Percentiles rank a stretch among this genome's conserved stretches.
phyloP scores from a whole-genome alignment of 1,140 invertebrate genomes.

The Drosophila repleta region DNA sequence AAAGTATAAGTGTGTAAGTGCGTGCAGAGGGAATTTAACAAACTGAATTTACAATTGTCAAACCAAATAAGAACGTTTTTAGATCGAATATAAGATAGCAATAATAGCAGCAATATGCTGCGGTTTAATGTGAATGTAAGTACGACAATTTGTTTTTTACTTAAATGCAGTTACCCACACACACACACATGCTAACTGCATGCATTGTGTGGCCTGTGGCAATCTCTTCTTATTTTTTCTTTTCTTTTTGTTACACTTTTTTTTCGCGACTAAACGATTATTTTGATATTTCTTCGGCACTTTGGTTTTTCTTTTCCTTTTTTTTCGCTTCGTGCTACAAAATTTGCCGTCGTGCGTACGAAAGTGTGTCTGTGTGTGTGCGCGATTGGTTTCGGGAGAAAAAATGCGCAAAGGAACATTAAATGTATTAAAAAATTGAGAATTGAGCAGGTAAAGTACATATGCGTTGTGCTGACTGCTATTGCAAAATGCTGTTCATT shows the following conservation, averaged over 20 bases:
- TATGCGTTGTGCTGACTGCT: slow-evolving; percentile 12
- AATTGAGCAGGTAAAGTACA: slow-evolving; percentile 13
- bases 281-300: slow-evolving; percentile 44
- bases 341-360: slow-evolving; percentile 19
- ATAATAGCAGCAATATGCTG: slow-evolving; percentile 65
- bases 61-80: slow-evolving; percentile 48
- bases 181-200: slow-evolving; percentile 35
- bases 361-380: no score
- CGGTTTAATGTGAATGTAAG: slow-evolving; percentile 56
- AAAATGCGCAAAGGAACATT: slow-evolving; percentile 33
- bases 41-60: slow-evolving; percentile 41
- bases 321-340: slow-evolving; percentile 47
- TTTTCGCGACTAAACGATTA: slow-evolving; percentile 56
- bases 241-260: slow-evolving; percentile 45
- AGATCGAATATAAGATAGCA: slow-evolving; percentile 28
- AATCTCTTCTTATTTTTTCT: slow-evolving; percentile 46
- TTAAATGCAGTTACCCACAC: slow-evolving; percentile 41
- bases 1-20: slow-evolving; percentile 43
- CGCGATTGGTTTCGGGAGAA: slow-evolving; percentile 14
- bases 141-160: slow-evolving; percentile 38
- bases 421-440: slow-evolving; percentile 19
- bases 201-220: slow-evolving; percentile 45
- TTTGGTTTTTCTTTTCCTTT: slow-evolving; percentile 57
- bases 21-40: slow-evolving; percentile 40
- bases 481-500: slow-evolving; percentile 33